These are phyloP conservation scores for Periplaneta americana DNA, from an alignment of 1,140 invertebrate genomes.

Conservation along the genomic window DNA sequence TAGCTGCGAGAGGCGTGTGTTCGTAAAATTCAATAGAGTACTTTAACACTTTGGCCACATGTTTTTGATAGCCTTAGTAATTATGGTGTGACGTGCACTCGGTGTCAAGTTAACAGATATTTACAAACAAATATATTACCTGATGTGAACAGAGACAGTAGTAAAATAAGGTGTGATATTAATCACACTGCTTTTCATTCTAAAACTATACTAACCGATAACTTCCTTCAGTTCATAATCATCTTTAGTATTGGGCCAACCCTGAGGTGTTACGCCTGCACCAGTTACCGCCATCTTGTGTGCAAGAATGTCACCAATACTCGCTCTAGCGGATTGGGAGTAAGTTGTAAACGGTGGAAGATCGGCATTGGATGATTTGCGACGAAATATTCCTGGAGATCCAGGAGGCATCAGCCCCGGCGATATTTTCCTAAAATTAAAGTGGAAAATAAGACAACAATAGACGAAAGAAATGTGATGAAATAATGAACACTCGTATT, in stretches of 20 bases:
- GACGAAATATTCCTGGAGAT: conserved; percentile 57
- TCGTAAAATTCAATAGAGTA: no score
- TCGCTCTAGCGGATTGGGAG: conserved; percentile 21
- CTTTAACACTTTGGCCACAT: no score
- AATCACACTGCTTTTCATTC: neutral
- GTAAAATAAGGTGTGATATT: neutral
- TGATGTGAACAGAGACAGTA: neutral
- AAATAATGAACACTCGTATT: neutral
- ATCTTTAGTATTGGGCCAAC: conserved; percentile 89
- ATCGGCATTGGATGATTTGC: conserved; percentile 46
- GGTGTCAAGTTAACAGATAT: neutral
- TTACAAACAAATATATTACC: neutral
- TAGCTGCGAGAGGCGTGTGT: no score
- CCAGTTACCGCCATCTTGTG: conserved; percentile 65
- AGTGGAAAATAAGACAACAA: neutral
- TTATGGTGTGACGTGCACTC: neutral
- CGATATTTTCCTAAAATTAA: conserved; percentile 49
- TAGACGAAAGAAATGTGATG: neutral
- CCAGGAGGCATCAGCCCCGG: conserved; percentile 55
- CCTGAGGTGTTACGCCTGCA: conserved; percentile 48
- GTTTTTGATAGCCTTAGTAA: neutral
- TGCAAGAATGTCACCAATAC: conserved; percentile 52
- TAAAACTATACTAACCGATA: conserved; percentile 65
- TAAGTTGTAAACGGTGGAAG: conserved; percentile 23
- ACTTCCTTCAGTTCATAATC: conserved; percentile 93